Base-by-base conservation (phyloP, 2,113 vertebrate species). In the Myrmecophaga tridactyla region DNA sequence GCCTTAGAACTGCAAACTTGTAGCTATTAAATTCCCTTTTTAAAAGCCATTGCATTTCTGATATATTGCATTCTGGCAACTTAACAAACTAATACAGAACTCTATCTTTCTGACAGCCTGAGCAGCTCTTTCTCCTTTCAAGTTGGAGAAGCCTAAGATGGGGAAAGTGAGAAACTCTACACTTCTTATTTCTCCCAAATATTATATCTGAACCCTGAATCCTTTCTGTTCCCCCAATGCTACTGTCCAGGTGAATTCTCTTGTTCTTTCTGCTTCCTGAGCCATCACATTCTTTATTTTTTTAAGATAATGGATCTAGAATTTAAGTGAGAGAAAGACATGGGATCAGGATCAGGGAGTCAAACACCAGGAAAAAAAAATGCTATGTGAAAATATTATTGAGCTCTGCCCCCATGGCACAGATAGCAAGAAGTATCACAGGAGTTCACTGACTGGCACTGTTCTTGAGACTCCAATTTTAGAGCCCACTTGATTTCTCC, bases 321-420 rank as follows among this genome's bases (percentile, higher is more conserved):
- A 65, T 46, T 43, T 72, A 83, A 72, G 67, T 82, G 69, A 39
- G 1, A 1, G 27, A 6, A 34, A 88, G n/a, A 39, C 25, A 31
- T 8, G 3, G 67, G 4, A 4, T 53, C 27, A 78, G 14, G 41
- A 12, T 11, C 15, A 29, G 23, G 5, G 13, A 4, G n/a, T 0
- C 7, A 82, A 34, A 73, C 29, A 65, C 31, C 63, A 65, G 31
- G 41, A 31, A 29, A 90, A 65, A 10, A 43, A 56, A 46, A 34
- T 18, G 56, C 43, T 43, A 8, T 15, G 17, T 25, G 21, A 46
- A 14, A 41, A 0, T 34, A 43, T 3, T 5, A 6, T 77, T 48
- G 41, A 82, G 12, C 7, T 48, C 1, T 0, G 10, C 41, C 20
- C 10, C 20, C 0, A 1, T 1, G 29, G 21, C 31, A 78, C 25